A percentile compares a stretch with the other conserved stretches of the same genome.
These are phyloP conservation scores for Prionace glauca DNA, from an alignment of 2,797 vertebrate species.

Conservation along the genomic window DNA sequence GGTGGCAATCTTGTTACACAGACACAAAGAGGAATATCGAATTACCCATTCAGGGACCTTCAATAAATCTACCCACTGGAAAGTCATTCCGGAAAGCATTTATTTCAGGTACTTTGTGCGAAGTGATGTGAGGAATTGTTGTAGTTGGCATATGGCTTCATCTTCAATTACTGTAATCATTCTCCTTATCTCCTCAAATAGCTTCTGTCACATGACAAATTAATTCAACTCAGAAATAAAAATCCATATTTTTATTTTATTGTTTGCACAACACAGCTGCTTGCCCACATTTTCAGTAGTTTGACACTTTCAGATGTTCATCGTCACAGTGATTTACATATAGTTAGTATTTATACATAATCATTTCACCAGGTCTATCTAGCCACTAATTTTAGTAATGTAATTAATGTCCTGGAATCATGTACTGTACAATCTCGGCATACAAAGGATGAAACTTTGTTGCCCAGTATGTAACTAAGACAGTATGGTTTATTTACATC, in stretches of 20 bases:
- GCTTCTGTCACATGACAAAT: not conserved
- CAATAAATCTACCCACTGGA: not conserved
- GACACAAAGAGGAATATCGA: not conserved
- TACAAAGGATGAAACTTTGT: conserved; percentile 41
- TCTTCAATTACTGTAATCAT: not conserved
- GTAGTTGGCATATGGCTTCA: not conserved
- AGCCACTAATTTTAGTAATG: conserved; percentile 44
- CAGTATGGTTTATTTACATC: conserved; percentile 41
- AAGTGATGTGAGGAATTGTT: not conserved
- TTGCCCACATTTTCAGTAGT: conserved; percentile 54
- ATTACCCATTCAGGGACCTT: not conserved
- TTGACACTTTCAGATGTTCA: conserved; percentile 52
- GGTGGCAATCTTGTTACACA: not conserved
- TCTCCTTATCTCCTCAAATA: not conserved
- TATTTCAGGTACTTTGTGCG: not conserved
- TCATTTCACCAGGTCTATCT: conserved; percentile 44
- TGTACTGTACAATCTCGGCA: conserved; percentile 43
- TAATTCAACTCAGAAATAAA: not conserved
- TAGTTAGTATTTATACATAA: conserved; percentile 42
- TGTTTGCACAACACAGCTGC: conserved; percentile 46
- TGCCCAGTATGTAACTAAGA: conserved; percentile 33
- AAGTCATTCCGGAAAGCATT: not conserved
- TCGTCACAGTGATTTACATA: conserved; percentile 50
- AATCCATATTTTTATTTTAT: conserved; percentile 41
- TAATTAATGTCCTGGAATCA: conserved; percentile 38